These are phyloP conservation scores for Champsocephalus gunnari DNA, from an alignment of 2,797 vertebrate genomes.

Conservation along the genomic window DNA sequence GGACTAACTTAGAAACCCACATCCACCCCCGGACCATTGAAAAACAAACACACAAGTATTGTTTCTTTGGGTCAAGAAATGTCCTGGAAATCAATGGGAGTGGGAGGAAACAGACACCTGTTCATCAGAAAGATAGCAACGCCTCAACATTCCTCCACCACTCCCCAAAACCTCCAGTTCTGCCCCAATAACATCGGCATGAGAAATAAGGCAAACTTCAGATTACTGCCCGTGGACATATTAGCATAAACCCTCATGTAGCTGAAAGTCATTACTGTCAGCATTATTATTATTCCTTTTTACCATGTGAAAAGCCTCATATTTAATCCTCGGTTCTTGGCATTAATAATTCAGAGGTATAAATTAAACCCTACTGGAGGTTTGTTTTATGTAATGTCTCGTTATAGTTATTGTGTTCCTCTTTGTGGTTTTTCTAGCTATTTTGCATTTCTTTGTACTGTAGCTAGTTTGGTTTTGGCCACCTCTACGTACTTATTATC, in stretches of 20 bases:
- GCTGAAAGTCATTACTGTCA: conserved; percentile 3
- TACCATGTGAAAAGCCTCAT: neutral
- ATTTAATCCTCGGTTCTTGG: neutral
- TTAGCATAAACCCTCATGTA: neutral
- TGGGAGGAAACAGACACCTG: conserved; percentile 55
- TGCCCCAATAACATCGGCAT: neutral
- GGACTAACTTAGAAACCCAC: conserved; percentile 4
- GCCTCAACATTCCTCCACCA: conserved; percentile 23
- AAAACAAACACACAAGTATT: conserved; percentile 6
- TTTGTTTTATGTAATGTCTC: neutral
- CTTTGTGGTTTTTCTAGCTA: neutral
- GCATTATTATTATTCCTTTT: neutral
- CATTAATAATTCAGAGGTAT: neutral
- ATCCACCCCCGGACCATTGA: neutral
- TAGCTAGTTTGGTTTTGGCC: no score
- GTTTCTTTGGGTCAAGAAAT: conserved; percentile 28
- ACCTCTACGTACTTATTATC: neutral
- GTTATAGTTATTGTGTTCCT: no score
- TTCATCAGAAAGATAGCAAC: conserved; percentile 41
- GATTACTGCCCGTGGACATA: neutral
- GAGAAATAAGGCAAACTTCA: conserved; percentile 8
- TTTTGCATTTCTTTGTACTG: neutral
- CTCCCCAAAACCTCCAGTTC: conserved; percentile 16
- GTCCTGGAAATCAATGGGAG: conserved; percentile 33
- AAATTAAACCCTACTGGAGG: neutral